Evolutionary conservation across 2,113 vertebrate genomes (phyloP).

Genomic region (Eidolon helvum): DNA sequence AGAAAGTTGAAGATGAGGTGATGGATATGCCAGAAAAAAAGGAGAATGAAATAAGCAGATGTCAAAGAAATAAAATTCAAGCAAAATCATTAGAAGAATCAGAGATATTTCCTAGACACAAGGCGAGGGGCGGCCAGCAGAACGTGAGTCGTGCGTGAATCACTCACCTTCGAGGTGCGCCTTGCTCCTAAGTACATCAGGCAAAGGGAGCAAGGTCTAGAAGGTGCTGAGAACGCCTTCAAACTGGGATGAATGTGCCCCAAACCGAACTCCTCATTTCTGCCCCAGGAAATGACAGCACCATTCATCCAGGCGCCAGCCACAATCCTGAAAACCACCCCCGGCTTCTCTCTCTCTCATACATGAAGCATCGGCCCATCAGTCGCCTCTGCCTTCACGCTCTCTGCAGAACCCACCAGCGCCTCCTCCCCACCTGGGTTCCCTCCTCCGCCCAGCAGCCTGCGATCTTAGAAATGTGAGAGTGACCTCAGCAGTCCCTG

Average conservation of each 20-base stretch:
- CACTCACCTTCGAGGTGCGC: neutral
- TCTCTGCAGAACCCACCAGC: neutral
- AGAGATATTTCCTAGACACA: neutral
- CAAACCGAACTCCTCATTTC: accelerated
- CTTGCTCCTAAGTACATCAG: accelerated
- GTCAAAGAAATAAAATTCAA: neutral
- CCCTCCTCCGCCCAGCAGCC: neutral
- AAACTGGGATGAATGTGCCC: accelerated
- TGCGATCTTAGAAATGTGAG: accelerated
- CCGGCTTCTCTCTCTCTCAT: neutral
- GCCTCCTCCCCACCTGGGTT: no score
- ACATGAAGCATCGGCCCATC: neutral
- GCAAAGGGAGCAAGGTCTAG: neutral
- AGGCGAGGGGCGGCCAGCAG: neutral
- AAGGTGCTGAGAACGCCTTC: neutral
- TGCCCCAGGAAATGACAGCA: neutral
- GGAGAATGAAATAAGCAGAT: neutral
- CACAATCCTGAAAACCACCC: neutral
- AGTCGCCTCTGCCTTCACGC: neutral
- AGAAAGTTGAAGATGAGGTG: neutral
- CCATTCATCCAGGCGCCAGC: no score
- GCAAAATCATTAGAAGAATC: no score
- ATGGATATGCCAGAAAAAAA: neutral
- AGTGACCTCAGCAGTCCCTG: neutral
- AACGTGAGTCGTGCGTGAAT: accelerated